Evolutionary conservation across 2,888 invertebrate genomes (phyloP).

Genomic region (Hedya salicella): DNA sequence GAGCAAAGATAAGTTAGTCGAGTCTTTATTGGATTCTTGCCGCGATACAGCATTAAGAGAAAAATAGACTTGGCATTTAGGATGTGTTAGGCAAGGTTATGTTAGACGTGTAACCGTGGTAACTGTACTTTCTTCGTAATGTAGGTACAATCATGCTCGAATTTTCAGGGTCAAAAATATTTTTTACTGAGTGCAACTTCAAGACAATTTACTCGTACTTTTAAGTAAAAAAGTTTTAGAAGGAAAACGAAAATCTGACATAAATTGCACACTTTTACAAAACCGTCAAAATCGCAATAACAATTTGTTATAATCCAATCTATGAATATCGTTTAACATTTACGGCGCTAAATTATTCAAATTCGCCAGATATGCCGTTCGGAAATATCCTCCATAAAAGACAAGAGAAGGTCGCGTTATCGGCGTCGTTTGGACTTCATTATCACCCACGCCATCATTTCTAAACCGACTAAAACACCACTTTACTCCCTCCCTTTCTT

Average conservation of each 20-base stretch:
- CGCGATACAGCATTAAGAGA: slow-evolving; percentile 31
- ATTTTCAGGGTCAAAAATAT: too few species aligned
- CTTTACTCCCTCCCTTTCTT: slow-evolving; percentile 14
- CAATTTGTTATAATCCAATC: slow-evolving; percentile 27
- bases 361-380: slow-evolving; percentile 28
- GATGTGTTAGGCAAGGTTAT: slow-evolving; percentile 25
- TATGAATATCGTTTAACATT: slow-evolving; percentile 24
- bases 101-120: not conserved
- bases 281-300: slow-evolving; percentile 14
- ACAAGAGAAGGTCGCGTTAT: slow-evolving; percentile 39
- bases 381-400: slow-evolving; percentile 38
- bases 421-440: slow-evolving; percentile 48
- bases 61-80: slow-evolving; percentile 25
- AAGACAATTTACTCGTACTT: not conserved
- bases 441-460: slow-evolving; percentile 46
- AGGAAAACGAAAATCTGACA: not conserved
- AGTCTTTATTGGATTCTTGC: slow-evolving; percentile 31
- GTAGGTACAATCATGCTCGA: too few species aligned
- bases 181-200: not conserved
- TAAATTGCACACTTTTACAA: not conserved
- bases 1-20: slow-evolving; percentile 16
- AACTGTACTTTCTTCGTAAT: too few species aligned
- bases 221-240: not conserved
- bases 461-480: slow-evolving; percentile 30
- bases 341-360: slow-evolving; percentile 32